Base-by-base conservation (phyloP, 1,140 invertebrate species). In the Philotrypesis tridentata region DNA sequence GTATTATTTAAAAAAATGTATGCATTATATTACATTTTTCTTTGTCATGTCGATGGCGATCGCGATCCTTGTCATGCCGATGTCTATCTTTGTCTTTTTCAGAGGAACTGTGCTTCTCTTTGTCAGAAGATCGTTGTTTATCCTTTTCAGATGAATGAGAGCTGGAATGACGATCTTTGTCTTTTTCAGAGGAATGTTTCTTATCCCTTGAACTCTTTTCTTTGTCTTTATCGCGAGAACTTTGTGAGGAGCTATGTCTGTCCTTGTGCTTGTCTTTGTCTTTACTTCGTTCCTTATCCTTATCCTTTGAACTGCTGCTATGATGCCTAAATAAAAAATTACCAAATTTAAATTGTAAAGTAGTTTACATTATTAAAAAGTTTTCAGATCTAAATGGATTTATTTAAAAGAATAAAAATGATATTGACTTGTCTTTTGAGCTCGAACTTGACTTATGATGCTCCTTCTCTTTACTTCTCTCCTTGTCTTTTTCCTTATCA, bases 41-140 rank as follows among this genome's bases (percentile, higher is more conserved):
- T 78, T 91, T 91, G 68, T 91, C 89, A 75, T 90, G 89, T 25
- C 90, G 88, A 87, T 91, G 91, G 60, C 89, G 91, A 84, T 94
- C 92, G 85, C 92, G 93, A 29, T 94, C 93, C 74, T 94, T 93
- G 82, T 94, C 89, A 90, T 93, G 89, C 37, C 91, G 90, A 83
- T 93, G 92, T 85, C 92, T 93, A 75, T 93, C 91, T 84, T 93
- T 94, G 70, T 92, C 90, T 70, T 83, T 83, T 79, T 88, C 89
- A 14, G 90, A 92, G 71, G 89, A 89, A 80, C 91, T 90, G 85
- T 93, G 91, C 75, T 92, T 93, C 33, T 93, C 92, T 78, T 91
- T 93, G 82, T 91, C 86, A 63, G 86, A 88, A 77, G 90, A 91
- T 60, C 89, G 88, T 85, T 93, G 92, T 83, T 93, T 93, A 80